Evolutionary conservation across 2,797 vertebrate genomes (phyloP).

Genomic region (Petrocephalus sullivani): DNA sequence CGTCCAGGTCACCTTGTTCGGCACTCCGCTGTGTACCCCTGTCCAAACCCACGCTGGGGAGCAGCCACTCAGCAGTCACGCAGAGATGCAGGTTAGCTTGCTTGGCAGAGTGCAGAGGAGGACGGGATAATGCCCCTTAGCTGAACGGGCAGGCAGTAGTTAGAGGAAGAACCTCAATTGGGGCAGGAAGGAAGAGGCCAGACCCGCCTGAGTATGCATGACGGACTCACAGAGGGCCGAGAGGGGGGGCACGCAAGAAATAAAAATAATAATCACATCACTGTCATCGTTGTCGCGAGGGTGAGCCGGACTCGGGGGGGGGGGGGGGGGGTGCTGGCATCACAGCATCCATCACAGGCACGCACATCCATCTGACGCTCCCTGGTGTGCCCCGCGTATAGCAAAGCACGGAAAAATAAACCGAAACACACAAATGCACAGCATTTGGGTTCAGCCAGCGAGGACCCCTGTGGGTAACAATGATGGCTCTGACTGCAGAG

Average conservation of each 20-base stretch:
- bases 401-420: background rate
- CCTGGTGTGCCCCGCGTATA: background rate
- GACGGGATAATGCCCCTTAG: background rate
- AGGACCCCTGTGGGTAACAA: background rate
- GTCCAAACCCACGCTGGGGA: background rate
- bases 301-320: background rate
- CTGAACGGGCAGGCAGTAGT: background rate
- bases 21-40: background rate
- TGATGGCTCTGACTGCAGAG: background rate
- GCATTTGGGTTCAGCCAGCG: background rate
- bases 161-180: background rate
- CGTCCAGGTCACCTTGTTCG: background rate
- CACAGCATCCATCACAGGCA: background rate
- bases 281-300: background rate
- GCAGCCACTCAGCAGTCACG: background rate
- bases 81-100: background rate
- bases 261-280: background rate
- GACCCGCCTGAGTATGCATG: background rate
- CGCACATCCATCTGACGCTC: background rate
- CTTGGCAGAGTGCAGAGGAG: background rate
- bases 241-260: background rate
- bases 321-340: background rate
- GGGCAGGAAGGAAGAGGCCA: background rate
- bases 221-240: background rate
- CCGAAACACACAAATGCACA: background rate